These are phyloP conservation scores for Odontomyia ornata DNA, from an alignment of 2,888 invertebrate species.

Conservation along the genomic window DNA sequence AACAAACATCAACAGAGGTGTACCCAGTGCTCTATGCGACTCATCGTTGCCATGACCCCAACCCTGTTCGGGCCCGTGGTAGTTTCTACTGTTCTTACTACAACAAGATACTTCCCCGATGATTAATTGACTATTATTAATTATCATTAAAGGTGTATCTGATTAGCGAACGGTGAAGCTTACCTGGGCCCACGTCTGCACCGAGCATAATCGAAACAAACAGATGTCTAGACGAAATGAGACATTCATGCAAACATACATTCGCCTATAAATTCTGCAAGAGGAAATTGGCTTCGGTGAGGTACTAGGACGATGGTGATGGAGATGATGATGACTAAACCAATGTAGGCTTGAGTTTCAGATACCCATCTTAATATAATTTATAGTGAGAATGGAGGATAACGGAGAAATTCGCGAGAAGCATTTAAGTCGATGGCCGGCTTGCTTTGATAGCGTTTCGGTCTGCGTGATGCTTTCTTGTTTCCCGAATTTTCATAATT, in stretches of 20 bases:
- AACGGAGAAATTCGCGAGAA: background rate
- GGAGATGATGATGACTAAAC: background rate
- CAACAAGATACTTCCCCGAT: constrained; percentile 27
- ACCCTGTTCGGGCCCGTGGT: background rate
- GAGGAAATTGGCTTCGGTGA: background rate
- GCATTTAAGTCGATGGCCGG: background rate
- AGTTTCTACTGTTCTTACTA: background rate
- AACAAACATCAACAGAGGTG: background rate
- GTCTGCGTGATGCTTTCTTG: background rate
- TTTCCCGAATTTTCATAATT: constrained; percentile 10
- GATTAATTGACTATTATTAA: constrained; percentile 43
- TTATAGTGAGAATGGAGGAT: background rate
- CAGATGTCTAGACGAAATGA: constrained; percentile 11
- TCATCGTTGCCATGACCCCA: constrained; percentile 3
- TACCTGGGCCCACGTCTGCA: background rate
- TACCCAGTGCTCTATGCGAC: constrained; percentile 3
- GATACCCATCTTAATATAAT: background rate
- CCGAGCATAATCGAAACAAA: constrained; percentile 11
- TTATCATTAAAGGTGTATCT: constrained; percentile 45
- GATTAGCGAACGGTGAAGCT: constrained; percentile 26
- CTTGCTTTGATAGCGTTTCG: background rate
- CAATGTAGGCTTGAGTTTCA: background rate
- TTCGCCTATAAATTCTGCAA: background rate
- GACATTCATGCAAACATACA: background rate
- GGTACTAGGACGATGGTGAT: background rate